A percentile compares a stretch with the other conserved stretches of the same genome.
Evolutionary conservation across 2,888 invertebrate genomes (phyloP).

Genomic region (Xanthia icteritia): DNA sequence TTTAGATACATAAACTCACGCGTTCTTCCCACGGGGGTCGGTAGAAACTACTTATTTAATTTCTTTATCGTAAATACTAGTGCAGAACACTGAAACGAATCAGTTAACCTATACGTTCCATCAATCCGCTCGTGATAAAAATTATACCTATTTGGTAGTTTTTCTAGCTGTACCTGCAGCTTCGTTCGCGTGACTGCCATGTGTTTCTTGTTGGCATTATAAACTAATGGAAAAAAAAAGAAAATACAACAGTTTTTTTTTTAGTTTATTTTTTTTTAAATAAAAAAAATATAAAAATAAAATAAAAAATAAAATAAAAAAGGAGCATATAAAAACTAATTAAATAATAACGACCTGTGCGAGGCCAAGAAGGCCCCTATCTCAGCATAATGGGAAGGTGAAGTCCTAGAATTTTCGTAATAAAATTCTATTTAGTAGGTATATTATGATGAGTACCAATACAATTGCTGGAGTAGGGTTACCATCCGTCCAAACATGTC

Average conservation of each 20-base stretch:
- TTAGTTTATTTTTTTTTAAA: no score
- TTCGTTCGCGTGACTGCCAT: not conserved
- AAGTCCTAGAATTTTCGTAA: not conserved
- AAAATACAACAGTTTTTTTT: no score
- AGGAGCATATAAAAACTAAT: no score
- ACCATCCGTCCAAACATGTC: no score
- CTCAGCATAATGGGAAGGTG: no score
- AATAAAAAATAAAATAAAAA: no score
- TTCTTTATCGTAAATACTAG: not conserved
- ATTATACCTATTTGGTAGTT: not conserved
- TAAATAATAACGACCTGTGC: no score
- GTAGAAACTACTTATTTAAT: not conserved
- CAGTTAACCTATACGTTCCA: not conserved
- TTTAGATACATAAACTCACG: no score
- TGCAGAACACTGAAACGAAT: not conserved
- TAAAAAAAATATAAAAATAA: no score
- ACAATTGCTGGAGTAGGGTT: not conserved
- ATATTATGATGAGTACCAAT: not conserved
- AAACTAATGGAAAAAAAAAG: no score
- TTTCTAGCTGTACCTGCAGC: not conserved
- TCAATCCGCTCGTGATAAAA: not conserved
- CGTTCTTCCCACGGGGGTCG: no score
- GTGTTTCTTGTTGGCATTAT: not conserved
- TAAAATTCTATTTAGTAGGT: not conserved
- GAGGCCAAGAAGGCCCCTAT: no score